Evolutionary conservation across 64 coral and sea anemone species (phyloP).

Genomic region (Cladopsammia gracilis): DNA sequence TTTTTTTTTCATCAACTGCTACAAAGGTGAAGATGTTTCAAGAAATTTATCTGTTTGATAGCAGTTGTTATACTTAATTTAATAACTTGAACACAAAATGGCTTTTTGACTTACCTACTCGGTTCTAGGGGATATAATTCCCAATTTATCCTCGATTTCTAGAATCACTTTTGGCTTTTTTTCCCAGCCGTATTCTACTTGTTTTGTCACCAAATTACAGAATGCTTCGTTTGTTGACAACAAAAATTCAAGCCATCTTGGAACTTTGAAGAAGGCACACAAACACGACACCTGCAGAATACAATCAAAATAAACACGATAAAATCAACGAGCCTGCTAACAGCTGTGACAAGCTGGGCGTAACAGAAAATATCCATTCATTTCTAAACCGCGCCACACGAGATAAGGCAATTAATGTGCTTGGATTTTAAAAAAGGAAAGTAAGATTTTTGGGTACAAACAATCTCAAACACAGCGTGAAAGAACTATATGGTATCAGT

Average conservation of each 20-base stretch:
- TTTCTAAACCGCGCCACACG: neutral
- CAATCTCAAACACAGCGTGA: neutral
- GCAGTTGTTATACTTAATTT: neutral
- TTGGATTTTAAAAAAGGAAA: neutral
- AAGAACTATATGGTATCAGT: too few relatives aligned
- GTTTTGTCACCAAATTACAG: neutral
- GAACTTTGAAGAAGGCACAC: neutral
- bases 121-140: neutral
- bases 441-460: neutral
- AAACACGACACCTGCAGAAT: constrained; percentile 13
- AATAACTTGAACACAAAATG: neutral
- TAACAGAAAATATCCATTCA: neutral
- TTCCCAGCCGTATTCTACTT: neutral
- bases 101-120: constrained; percentile 24
- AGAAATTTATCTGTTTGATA: neutral
- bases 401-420: constrained; percentile 5
- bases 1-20: neutral
- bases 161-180: neutral
- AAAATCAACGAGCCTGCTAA: constrained; percentile 5
- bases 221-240: neutral
- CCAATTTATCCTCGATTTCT: neutral
- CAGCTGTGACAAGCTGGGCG: neutral
- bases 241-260: constrained; percentile 9
- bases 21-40: neutral
- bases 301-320: constrained; percentile 16